Evolutionary conservation across 2,888 invertebrate genomes (phyloP), one percentile per base, ranked within the genome.

Genomic region (Cheilosia soror): DNA sequence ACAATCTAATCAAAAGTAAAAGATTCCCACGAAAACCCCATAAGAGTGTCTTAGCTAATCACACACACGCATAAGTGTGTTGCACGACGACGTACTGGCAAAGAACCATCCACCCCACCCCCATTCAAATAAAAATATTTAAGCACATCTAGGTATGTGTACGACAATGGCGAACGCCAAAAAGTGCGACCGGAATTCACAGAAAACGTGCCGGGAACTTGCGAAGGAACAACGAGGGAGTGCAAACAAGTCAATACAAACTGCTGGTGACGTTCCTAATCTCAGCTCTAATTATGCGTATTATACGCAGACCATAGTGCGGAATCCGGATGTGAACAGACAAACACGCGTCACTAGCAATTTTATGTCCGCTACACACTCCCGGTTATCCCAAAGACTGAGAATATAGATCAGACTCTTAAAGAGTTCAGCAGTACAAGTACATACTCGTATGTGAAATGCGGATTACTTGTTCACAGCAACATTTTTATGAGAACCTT

Each of bases 341-440:
- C 68, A 79, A 49, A 69, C 83, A 79, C 83, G 75, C 69, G 83
- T 79, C 79, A 73, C 31, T 37, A 40, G 63, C 13, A 58, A 60
- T 79, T 69, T 63, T 79, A 79, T 72, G 60, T 78, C 60, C 44
- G 51, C 37, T n/a, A n/a, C 68, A 84, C 83, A 83, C 83, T 63
- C 78, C 57, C 62, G 27, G 53, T 51, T 49, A 53, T 68, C 53
- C 15, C 13, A 6, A 49, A 33, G 53, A 57, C 5, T 2, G 29
- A 40, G 37, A 57, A 44, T 55, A 58, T 20, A 44, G 53, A 55
- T 33, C 53, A 53, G 40, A 44, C 58, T 49, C 66, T 51, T 37
- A n/a, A 65, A 51, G 57, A 66, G 57, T 40, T 75, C 37, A 2
- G 29, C 49, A 57, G 44, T 13, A 57, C 44, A 25, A 31, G 37